Conservation (phyloP, 1,140 invertebrate species). For the Drosophila eugracilis region DNA sequence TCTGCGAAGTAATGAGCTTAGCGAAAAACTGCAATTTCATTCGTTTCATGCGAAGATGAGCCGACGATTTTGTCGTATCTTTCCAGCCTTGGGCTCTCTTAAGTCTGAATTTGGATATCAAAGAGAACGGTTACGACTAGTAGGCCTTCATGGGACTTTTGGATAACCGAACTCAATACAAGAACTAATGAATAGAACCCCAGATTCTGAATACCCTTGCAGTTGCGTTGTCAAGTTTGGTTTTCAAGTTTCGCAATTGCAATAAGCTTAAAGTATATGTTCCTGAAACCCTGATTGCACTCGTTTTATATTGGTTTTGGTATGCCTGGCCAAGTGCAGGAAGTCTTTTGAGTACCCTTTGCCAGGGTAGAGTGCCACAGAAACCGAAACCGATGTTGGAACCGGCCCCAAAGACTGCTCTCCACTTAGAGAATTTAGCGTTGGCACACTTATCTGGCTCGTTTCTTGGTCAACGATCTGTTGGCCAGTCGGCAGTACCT, state of each 20-base stretch:
- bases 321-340: background rate
- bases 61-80: slow-evolving; percentile 19
- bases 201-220: background rate
- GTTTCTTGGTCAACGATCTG: slow-evolving; percentile 61
- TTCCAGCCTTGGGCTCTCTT: slow-evolving; percentile 22
- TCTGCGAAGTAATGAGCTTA: slow-evolving; percentile 30
- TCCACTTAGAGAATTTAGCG: slow-evolving; percentile 58
- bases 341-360: slow-evolving; percentile 1
- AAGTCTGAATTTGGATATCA: background rate
- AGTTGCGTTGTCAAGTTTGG: too few relatives aligned
- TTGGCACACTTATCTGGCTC: slow-evolving; percentile 62
- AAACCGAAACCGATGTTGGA: slow-evolving; percentile 33
- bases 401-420: slow-evolving; percentile 53
- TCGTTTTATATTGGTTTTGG: background rate
- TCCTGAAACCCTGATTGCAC: too few relatives aligned
- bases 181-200: background rate
- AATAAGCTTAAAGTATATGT: background rate
- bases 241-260: too few relatives aligned
- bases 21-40: slow-evolving; percentile 63
- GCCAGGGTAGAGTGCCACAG: slow-evolving; percentile 4
- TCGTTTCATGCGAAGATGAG: slow-evolving; percentile 40
- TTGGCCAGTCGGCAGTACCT: slow-evolving; percentile 7
- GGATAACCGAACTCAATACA: background rate
- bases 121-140: slow-evolving; percentile 5
- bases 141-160: slow-evolving; percentile 1